Base-by-base conservation (phyloP, 2,797 vertebrate species). In the Aplochiton taeniatus region DNA sequence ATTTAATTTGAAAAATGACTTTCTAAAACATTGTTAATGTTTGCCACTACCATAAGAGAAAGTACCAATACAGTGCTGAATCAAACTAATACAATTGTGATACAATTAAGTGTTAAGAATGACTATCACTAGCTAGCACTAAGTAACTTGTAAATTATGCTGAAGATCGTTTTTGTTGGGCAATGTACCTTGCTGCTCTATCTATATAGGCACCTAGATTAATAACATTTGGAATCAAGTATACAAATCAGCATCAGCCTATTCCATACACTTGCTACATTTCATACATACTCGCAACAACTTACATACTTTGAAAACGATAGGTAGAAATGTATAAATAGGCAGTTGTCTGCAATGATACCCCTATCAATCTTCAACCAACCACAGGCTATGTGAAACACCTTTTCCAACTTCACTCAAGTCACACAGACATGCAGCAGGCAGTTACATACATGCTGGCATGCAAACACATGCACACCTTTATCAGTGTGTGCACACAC, bases 231-330 rank as follows among this genome's bases (percentile, higher is more conserved):
- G 12, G 61, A 66, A 43, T 61, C 52, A 72, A 70, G 41, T 63
- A 65, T 63, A 58, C 63, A 17, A 48, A 62, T 68, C 77, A 67
- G 9, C 58, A 47, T 66, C 62, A 43, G 57, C 66, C 72, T 49
- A 12, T 63, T 74, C 81, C 70, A 79, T 78, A 76, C 56, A 45
- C 16, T 45, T 49, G 31, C 62, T 64, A 80, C 71, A 63, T 63
- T 63, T 64, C 61, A 68, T 19, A 61, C 53, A 63, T 66, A 77
- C 66, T 72, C 45, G 43, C 59, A 70, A 63, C 65, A 72, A 70
- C 9, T 49, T 62, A 65, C 75, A 61, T 61, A 5, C 53, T 56
- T 75, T 64, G 54, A 74, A 56, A 65, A 60, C 49, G 45, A 61
- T 45, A 31, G 45, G 16, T 58, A 49, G 66, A 69, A 65, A 68